These are phyloP conservation scores for Spialia ferax DNA, from an alignment of 2,888 invertebrate species.

Conservation along the genomic window DNA sequence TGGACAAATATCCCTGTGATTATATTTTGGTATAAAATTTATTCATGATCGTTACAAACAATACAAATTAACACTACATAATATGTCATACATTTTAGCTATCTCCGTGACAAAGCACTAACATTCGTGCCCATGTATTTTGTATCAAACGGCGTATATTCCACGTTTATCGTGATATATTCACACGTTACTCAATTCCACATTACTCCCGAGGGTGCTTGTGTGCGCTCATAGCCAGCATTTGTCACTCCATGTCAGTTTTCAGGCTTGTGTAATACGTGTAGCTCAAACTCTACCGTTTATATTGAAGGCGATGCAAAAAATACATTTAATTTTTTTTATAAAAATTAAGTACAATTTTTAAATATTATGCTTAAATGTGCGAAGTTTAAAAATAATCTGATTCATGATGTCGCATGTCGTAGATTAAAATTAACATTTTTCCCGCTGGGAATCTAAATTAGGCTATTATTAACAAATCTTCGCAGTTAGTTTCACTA, in stretches of 20 bases:
- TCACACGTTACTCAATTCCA: constrained; percentile 10
- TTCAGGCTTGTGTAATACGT: neutral
- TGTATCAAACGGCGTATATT: constrained; percentile 6
- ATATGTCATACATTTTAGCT: neutral
- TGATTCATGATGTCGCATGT: no score
- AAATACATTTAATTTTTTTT: no score
- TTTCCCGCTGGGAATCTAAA: no score
- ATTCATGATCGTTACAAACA: neutral
- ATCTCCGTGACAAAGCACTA: neutral
- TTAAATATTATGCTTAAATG: no score
- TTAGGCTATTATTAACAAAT: no score
- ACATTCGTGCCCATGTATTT: constrained; percentile 2
- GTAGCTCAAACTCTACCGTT: no score
- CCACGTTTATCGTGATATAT: constrained; percentile 6
- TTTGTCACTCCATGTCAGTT: constrained; percentile 2
- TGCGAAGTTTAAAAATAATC: no score
- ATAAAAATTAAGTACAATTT: no score
- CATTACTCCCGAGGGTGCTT: constrained; percentile 5
- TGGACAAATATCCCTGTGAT: no score
- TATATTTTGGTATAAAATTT: neutral
- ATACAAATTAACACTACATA: neutral
- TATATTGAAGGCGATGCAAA: no score
- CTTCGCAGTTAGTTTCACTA: no score
- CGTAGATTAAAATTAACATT: no score
- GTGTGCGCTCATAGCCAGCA: neutral